phyloP scores from a whole-genome alignment of 2,113 vertebrate genomes.

The Brevimyrus niger region DNA sequence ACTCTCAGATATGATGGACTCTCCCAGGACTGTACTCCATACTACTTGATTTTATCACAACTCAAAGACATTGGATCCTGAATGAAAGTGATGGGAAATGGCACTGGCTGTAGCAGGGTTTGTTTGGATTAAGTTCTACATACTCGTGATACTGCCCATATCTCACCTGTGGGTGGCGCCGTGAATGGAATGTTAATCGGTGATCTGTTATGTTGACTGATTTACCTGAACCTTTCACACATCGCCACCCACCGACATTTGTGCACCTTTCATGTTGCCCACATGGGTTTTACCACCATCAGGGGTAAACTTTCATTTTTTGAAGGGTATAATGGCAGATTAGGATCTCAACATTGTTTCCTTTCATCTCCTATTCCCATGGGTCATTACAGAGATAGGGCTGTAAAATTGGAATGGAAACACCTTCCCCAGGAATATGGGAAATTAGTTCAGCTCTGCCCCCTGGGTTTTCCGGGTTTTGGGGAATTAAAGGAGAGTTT shows the following conservation, averaged over 20 bases:
- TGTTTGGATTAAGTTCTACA: background rate
- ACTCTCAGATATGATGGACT: background rate
- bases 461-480: background rate
- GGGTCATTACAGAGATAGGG: background rate
- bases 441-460: constrained; percentile 7
- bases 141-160: background rate
- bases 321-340: background rate
- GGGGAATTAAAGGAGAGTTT: constrained; percentile 8
- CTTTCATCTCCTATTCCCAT: background rate
- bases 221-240: background rate
- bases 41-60: background rate
- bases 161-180: background rate
- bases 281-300: background rate
- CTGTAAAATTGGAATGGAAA: constrained; percentile 7
- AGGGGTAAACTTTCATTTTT: background rate
- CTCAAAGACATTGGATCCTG: background rate
- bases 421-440: background rate
- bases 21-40: background rate
- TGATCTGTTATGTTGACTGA: background rate
- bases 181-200: background rate
- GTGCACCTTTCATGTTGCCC: background rate
- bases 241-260: background rate
- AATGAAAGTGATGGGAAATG: background rate
- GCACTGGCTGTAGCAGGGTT: background rate
- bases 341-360: background rate